Percentiles rank a stretch among this genome's conserved stretches.
Conservation (phyloP, 1,140 invertebrate species). For the Lethrus apterus region DNA sequence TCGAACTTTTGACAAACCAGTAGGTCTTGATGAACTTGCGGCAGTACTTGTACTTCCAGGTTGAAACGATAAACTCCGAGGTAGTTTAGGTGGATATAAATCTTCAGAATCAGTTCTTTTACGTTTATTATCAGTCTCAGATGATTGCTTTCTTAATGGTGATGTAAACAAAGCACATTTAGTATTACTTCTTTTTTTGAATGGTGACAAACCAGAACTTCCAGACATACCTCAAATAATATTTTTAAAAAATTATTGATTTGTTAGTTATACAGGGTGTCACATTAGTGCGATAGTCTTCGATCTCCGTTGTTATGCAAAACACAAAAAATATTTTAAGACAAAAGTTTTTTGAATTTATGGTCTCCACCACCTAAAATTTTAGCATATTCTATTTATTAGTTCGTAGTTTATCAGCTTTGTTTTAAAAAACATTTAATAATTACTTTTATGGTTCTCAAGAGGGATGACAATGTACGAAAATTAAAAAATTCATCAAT, state of each 20-base stretch:
- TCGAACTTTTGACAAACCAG: constrained; percentile 8
- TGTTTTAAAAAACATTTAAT: no score
- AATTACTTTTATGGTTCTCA: no score
- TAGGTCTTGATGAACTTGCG: neutral
- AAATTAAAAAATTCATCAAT: no score
- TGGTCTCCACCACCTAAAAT: no score
- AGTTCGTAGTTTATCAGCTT: no score
- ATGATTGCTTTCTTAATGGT: constrained; percentile 31
- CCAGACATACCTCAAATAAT: constrained; percentile 12
- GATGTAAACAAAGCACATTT: constrained; percentile 53
- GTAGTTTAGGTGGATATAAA: constrained; percentile 38
- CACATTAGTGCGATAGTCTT: no score
- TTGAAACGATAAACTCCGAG: constrained; percentile 45
- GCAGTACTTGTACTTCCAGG: neutral
- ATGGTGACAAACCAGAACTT: constrained; percentile 17
- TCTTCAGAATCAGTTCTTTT: constrained; percentile 50
- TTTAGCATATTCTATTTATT: no score
- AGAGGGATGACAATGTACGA: no score
- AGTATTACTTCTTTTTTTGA: constrained; percentile 39
- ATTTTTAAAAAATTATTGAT: neutral
- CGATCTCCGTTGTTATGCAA: no score
- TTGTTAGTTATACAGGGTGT: no score
- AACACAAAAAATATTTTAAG: no score
- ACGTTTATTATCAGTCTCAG: constrained; percentile 30
- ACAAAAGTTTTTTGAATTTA: no score